Evolutionary conservation across 2,113 vertebrate genomes (phyloP).

Genomic region (Ginglymostoma cirratum): DNA sequence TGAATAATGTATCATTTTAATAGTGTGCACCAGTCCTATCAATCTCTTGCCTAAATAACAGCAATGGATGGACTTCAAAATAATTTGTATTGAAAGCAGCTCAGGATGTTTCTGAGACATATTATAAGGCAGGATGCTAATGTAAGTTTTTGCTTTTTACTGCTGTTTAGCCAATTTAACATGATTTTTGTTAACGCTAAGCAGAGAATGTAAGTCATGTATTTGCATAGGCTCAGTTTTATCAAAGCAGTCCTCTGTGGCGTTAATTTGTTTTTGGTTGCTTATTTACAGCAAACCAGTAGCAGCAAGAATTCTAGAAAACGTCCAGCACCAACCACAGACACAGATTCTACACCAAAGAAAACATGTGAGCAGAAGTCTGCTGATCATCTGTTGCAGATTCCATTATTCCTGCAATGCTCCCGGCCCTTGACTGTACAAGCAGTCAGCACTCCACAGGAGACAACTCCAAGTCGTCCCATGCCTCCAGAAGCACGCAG

Average conservation of each 20-base stretch:
- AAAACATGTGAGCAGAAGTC: constrained; percentile 55
- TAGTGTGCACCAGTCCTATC: not conserved
- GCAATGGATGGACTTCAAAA: not conserved
- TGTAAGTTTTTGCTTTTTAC: not conserved
- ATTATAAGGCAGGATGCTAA: not conserved
- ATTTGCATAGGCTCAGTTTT: too few relatives aligned
- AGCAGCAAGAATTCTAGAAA: constrained; percentile 61
- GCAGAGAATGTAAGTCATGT: not conserved
- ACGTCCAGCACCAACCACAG: constrained; percentile 56
- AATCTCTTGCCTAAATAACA: not conserved
- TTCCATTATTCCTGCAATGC: constrained; percentile 48
- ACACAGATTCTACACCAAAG: constrained; percentile 60
- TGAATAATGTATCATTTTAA: not conserved
- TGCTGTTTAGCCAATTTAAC: not conserved
- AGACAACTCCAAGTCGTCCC: constrained; percentile 71
- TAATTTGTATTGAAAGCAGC: not conserved
- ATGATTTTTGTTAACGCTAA: not conserved
- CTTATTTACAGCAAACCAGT: constrained; percentile 50
- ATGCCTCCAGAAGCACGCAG: constrained; percentile 90
- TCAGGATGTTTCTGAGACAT: constrained; percentile 8
- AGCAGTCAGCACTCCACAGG: constrained; percentile 49
- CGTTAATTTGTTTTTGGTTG: not conserved
- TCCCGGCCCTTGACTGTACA: constrained; percentile 54
- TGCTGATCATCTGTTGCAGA: constrained; percentile 55
- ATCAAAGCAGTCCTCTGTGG: not conserved